These are phyloP conservation scores for Caligus rogercresseyi DNA, from an alignment of 1,140 invertebrate genomes.

Conservation along the genomic window DNA sequence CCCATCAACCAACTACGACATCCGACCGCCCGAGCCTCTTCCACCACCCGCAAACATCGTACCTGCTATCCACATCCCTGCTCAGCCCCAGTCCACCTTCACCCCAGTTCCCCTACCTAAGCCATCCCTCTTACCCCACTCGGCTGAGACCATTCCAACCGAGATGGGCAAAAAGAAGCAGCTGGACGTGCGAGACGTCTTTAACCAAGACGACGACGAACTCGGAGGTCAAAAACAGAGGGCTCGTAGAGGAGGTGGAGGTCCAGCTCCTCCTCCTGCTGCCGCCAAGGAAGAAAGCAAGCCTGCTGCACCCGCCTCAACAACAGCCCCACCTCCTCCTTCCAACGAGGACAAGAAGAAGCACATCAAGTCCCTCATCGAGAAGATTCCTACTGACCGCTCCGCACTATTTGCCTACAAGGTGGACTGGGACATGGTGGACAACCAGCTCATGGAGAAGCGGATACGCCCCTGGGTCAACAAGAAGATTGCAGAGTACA, in stretches of 20 bases:
- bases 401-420: slow-evolving; percentile 81
- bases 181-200: slow-evolving; percentile 57
- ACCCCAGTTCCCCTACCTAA: not conserved
- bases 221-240: slow-evolving; percentile 32
- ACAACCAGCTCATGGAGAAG: slow-evolving; percentile 75
- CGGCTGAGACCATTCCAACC: not conserved
- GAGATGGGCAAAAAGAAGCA: not conserved
- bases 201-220: slow-evolving; percentile 74
- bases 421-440: slow-evolving; percentile 74
- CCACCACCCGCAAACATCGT: not conserved
- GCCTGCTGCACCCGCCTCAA: not conserved
- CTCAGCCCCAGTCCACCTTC: not conserved
- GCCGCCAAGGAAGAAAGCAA: slow-evolving; percentile 49
- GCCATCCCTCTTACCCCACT: not conserved
- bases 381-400: slow-evolving; percentile 94
- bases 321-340: slow-evolving; percentile 26
- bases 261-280: slow-evolving; percentile 32
- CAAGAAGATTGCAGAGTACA: slow-evolving; percentile 98
- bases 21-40: not conserved
- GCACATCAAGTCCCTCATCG: slow-evolving; percentile 88
- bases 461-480: slow-evolving; percentile 97
- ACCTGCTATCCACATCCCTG: not conserved
- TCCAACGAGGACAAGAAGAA: slow-evolving; percentile 84
- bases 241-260: not conserved
- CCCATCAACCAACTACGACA: not conserved